Evolutionary conservation across 2,797 vertebrate genomes (phyloP).

Genomic region (Epinephelus awoara): DNA sequence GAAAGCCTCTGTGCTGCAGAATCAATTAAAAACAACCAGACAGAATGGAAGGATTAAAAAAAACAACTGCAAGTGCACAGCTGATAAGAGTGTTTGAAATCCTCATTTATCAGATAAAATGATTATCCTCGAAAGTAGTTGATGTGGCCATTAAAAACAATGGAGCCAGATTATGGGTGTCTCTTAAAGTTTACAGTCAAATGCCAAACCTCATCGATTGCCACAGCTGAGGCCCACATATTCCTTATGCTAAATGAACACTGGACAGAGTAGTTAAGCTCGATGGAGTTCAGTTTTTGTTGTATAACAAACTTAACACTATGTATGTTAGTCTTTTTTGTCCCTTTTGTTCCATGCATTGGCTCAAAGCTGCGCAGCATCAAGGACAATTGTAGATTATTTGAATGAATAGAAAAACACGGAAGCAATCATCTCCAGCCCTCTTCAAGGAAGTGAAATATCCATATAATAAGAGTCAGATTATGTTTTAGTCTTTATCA

Average conservation of each 20-base stretch:
- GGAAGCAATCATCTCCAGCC: slow-evolving; percentile 56
- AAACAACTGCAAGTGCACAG: slow-evolving; percentile 79
- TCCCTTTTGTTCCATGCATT: slow-evolving; percentile 42
- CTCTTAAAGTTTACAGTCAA: slow-evolving; percentile 82
- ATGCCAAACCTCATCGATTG: slow-evolving; percentile 82
- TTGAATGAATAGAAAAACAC: slow-evolving; percentile 49
- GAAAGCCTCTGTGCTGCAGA: slow-evolving; percentile 79
- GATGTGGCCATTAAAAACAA: slow-evolving; percentile 85
- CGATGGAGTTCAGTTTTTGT: slow-evolving; percentile 53
- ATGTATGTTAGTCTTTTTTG: slow-evolving; percentile 22
- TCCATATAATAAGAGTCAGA: slow-evolving; percentile 76
- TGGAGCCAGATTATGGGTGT: slow-evolving; percentile 76
- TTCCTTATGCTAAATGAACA: slow-evolving; percentile 59
- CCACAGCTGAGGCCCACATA: slow-evolving; percentile 40
- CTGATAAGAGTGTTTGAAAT: slow-evolving; percentile 88
- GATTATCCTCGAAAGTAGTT: slow-evolving; percentile 86
- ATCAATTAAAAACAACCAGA: slow-evolving; percentile 87
- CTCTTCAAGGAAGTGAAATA: slow-evolving; percentile 66
- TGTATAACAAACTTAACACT: slow-evolving; percentile 57
- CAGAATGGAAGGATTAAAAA: slow-evolving; percentile 87
- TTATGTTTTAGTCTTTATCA: slow-evolving; percentile 81
- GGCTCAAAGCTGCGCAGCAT: slow-evolving; percentile 48
- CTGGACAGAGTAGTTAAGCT: slow-evolving; percentile 42
- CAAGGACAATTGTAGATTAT: slow-evolving; percentile 74
- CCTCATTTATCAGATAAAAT: slow-evolving; percentile 89